Conservation (phyloP, 2,113 vertebrate genomes). For the Grallaria varia region DNA sequence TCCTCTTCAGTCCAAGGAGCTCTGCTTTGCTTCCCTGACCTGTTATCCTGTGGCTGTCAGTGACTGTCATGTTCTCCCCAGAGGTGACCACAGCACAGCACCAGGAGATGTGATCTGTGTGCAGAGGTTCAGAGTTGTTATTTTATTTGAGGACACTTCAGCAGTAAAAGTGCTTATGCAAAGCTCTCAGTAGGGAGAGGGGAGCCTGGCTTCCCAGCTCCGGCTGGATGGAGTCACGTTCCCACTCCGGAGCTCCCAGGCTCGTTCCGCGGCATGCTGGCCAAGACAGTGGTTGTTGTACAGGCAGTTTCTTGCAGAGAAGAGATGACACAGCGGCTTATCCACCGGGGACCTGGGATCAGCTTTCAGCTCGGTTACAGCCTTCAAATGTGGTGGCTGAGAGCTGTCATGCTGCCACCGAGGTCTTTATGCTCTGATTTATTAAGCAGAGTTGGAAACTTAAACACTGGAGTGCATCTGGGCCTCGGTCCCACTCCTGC, state of each 20-base stretch:
- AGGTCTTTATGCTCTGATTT: slow-evolving; percentile 66
- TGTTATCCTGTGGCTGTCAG: slow-evolving; percentile 46
- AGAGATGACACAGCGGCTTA: slow-evolving; percentile 58
- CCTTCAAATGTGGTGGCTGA: slow-evolving; percentile 52
- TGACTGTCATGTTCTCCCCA: slow-evolving; percentile 27
- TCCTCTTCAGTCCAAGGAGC: not conserved
- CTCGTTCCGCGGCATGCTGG: not conserved
- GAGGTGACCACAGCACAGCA: not conserved
- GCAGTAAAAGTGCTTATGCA: slow-evolving; percentile 35
- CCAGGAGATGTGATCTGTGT: slow-evolving; percentile 28
- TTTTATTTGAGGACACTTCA: slow-evolving; percentile 24
- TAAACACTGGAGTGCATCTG: not conserved
- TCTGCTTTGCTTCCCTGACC: slow-evolving; percentile 7
- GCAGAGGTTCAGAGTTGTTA: not conserved
- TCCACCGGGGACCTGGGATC: slow-evolving; percentile 46
- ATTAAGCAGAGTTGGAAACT: slow-evolving; percentile 36
- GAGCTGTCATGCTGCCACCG: slow-evolving; percentile 55
- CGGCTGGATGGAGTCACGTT: not conserved
- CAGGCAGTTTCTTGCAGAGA: slow-evolving; percentile 54
- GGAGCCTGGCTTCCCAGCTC: slow-evolving; percentile 5
- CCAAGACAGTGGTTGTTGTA: slow-evolving; percentile 32
- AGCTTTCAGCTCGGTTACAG: slow-evolving; percentile 44
- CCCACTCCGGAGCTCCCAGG: not conserved
- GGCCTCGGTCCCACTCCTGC: not conserved
- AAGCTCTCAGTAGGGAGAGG: not conserved